A percentile compares a stretch with the other conserved stretches of the same genome.
These are phyloP conservation scores for Pangasius krempfi DNA, from an alignment of 2,797 vertebrate genomes.

Conservation along the genomic window DNA sequence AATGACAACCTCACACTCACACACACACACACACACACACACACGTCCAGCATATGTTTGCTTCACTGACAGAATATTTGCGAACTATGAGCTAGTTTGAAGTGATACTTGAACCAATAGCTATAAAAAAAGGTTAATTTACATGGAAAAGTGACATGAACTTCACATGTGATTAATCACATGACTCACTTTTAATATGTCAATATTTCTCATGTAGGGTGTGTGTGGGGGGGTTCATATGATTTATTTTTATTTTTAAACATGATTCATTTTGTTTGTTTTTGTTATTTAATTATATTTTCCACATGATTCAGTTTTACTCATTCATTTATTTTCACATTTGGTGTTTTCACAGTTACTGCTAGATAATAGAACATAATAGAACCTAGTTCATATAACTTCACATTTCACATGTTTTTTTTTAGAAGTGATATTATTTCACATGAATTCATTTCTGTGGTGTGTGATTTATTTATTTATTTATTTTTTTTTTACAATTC, in stretches of 20 bases:
- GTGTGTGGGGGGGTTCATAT: neutral
- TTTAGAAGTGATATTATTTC: neutral
- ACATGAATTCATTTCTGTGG: neutral
- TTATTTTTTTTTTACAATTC: neutral
- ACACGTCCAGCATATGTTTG: neutral
- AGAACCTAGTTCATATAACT: too few species aligned
- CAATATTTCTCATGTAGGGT: neutral
- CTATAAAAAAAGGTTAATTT: neutral
- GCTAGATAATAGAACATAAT: too few species aligned
- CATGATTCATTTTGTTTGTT: neutral
- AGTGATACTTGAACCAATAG: neutral
- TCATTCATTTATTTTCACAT: neutral
- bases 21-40: conserved; percentile 16
- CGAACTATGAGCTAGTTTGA: neutral
- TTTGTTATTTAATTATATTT: neutral
- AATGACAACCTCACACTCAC: neutral
- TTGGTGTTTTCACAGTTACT: neutral
- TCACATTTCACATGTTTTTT: too few species aligned
- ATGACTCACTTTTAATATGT: neutral
- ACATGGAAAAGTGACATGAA: neutral
- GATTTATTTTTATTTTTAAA: neutral
- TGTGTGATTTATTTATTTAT: neutral
- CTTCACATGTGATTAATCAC: neutral
- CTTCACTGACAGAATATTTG: neutral
- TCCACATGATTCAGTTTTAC: neutral